phyloP scores from a whole-genome alignment of 2,797 vertebrate genomes.

The Sebastes wilsoni region DNA sequence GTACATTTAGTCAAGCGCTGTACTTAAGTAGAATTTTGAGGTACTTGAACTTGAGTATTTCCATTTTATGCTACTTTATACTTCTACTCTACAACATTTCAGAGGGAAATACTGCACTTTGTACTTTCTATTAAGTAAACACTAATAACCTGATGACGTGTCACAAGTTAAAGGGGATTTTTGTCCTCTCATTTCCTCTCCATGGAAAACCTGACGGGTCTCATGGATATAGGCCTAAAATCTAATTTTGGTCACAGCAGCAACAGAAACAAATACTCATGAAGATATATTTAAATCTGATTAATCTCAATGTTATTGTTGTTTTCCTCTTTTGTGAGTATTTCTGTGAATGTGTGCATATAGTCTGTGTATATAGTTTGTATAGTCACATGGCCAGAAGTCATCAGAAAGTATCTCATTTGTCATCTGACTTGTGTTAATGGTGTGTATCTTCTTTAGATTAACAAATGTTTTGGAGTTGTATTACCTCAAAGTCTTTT shows the following conservation, averaged over 20 bases:
- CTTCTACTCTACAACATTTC: background rate
- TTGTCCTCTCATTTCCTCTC: background rate
- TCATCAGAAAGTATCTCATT: background rate
- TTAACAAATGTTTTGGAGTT: background rate
- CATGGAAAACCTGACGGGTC: slow-evolving; percentile 11
- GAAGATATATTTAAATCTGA: background rate
- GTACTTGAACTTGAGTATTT: background rate
- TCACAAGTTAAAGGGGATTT: background rate
- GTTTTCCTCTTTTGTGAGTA: background rate
- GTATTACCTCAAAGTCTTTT: background rate
- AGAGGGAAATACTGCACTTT: background rate
- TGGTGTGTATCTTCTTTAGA: background rate
- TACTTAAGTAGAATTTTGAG: background rate
- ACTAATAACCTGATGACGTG: background rate
- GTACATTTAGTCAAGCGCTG: background rate
- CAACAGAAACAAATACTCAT: background rate
- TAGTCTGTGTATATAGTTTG: too few species aligned
- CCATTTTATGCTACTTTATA: background rate
- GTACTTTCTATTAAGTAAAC: background rate
- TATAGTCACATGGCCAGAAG: background rate
- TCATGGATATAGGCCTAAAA: background rate
- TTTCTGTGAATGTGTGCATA: background rate
- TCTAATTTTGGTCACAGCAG: background rate
- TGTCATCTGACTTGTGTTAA: slow-evolving; percentile 10
- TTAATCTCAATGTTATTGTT: background rate